Conservation (phyloP, 2,797 vertebrate genomes). For the Chaenodraco wilsoni region DNA sequence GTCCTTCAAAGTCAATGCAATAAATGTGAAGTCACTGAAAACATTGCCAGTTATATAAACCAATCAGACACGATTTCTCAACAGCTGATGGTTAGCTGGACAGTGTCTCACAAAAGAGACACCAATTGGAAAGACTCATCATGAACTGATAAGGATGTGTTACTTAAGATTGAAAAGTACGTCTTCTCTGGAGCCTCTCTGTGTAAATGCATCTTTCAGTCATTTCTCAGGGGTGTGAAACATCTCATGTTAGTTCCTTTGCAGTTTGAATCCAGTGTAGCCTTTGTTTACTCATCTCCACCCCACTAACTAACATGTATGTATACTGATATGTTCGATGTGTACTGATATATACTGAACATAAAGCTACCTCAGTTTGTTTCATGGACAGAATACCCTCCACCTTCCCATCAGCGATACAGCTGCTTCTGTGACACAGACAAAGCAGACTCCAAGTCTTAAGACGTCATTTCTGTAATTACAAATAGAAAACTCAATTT, state of each 20-base stretch:
- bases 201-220: conserved; percentile 22
- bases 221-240: not conserved
- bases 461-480: not conserved
- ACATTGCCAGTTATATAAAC: not conserved
- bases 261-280: conserved; percentile 26
- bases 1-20: not conserved
- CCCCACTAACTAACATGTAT: conserved; percentile 6
- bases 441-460: not conserved
- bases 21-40: not conserved
- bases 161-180: not conserved
- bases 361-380: conserved; percentile 64
- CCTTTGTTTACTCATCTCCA: conserved; percentile 25
- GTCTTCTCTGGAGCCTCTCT: conserved; percentile 19
- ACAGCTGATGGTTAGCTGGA: not conserved
- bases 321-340: not conserved
- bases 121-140: not conserved
- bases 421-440: not conserved
- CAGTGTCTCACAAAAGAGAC: not conserved
- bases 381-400: conserved; percentile 36
- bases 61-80: not conserved
- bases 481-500: not conserved
- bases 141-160: not conserved
- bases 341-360: conserved; percentile 17
- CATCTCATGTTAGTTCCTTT: conserved; percentile 6
- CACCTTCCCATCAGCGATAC: not conserved